A percentile compares a stretch with the other conserved stretches of the same genome.
Evolutionary conservation across 1,140 invertebrate genomes (phyloP).

Genomic region (Solen grandis): DNA sequence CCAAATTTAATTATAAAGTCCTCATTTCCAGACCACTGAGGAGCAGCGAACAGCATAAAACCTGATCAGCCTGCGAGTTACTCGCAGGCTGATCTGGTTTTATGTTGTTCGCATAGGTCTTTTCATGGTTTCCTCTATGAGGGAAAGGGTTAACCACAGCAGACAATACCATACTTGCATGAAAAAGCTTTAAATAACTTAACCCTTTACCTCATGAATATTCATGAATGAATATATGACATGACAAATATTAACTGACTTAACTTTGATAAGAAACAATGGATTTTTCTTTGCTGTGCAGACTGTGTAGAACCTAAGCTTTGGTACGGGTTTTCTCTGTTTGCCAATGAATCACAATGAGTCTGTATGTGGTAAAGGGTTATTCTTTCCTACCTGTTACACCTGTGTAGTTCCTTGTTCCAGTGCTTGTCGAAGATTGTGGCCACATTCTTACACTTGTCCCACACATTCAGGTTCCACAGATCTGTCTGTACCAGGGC

Average conservation of each 20-base stretch:
- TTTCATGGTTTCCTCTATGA: too few relatives aligned
- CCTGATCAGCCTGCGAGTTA: too few relatives aligned
- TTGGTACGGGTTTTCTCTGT: too few relatives aligned
- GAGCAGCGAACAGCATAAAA: too few relatives aligned
- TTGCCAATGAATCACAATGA: too few relatives aligned
- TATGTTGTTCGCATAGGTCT: too few relatives aligned
- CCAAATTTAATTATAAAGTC: too few relatives aligned
- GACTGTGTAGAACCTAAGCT: not conserved
- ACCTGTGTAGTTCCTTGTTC: constrained; percentile 82
- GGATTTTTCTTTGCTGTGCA: not conserved
- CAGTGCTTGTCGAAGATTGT: constrained; percentile 93
- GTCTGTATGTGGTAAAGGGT: too few relatives aligned
- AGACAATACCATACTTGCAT: not conserved
- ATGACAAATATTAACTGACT: not conserved
- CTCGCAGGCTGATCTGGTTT: too few relatives aligned
- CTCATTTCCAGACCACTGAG: too few relatives aligned
- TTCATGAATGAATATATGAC: too few relatives aligned
- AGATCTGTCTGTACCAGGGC: constrained; percentile 91
- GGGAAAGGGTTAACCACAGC: not conserved
- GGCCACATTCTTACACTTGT: constrained; percentile 90
- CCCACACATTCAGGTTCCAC: constrained; percentile 93
- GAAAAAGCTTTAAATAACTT: not conserved
- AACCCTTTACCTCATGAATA: too few relatives aligned
- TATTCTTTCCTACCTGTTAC: constrained; percentile 78
- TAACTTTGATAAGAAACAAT: not conserved